Percentiles rank a stretch among this genome's conserved stretches.
Conservation (phyloP, 2,113 vertebrate genomes). For the Pituophis catenifer region DNA sequence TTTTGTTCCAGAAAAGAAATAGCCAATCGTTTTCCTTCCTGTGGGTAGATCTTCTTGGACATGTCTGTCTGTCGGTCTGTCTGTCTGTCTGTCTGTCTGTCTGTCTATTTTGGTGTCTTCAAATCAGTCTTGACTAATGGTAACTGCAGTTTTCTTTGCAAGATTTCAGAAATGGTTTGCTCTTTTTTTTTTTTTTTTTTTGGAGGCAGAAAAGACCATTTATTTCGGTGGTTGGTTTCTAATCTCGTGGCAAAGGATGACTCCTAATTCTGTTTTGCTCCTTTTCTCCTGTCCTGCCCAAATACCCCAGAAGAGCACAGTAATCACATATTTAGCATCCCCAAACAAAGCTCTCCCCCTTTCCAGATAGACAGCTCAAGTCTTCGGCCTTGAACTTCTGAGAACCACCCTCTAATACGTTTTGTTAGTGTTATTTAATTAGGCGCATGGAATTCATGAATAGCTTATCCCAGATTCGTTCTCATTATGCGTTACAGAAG, state of each 20-base stretch:
- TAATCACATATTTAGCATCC: neutral
- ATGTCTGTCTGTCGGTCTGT: too few relatives aligned
- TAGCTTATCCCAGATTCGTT: neutral
- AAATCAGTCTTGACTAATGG: too few relatives aligned
- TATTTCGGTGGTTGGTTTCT: neutral
- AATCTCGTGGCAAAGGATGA: neutral
- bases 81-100: too few relatives aligned
- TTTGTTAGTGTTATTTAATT: constrained; percentile 45
- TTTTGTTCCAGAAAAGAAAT: too few relatives aligned
- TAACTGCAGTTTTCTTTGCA: too few relatives aligned
- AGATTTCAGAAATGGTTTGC: too few relatives aligned
- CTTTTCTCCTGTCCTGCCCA: too few relatives aligned
- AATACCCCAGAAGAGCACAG: neutral
- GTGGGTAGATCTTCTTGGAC: too few relatives aligned
- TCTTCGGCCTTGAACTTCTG: constrained; percentile 31
- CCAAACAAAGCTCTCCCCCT: neutral
- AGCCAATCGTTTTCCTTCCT: too few relatives aligned
- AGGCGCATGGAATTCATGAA: neutral
- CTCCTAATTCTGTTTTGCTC: neutral
- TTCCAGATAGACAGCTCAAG: neutral
- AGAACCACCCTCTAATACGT: constrained; percentile 14
- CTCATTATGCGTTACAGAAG: fast-evolving
- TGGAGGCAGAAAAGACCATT: neutral
- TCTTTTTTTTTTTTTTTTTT: too few relatives aligned
- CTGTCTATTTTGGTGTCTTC: too few relatives aligned